Evolutionary conservation across 2,113 vertebrate species (phyloP), one percentile per base, ranked within the genome.

Genomic region (Apodemus sylvaticus): DNA sequence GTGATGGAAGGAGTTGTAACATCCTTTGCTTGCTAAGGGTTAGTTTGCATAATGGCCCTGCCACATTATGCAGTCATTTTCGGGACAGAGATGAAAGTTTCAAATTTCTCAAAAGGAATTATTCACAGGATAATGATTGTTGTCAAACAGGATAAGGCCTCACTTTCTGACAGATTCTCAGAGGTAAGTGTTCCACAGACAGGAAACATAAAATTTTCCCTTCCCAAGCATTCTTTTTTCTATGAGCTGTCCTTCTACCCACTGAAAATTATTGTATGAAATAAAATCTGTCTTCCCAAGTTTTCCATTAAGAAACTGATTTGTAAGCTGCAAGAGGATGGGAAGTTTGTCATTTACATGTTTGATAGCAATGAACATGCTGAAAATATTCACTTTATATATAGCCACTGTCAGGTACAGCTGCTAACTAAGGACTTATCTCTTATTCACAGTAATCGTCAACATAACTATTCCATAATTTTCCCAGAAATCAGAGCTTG

Each of bases 291-390:
- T 94, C 89, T 95, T 94, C 89, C 66, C n/a, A 45, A 94, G 89
- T 94, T 97, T 97, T 96, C 82, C 82, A 96, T 96, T 97, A 66
- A 95, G 95, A 94, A 92, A 48, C 60, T 92, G 86, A 96, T 95
- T 92, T 97, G 73, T 95, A 83, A 92, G 60, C 73, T 97, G 53
- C 19, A 60, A 62, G 73, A 93, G 73, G 73, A 89, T 83, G 48
- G 51, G 39, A 71, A 83, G 51, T 91, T 91, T 94, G 78, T 96
- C 76, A 60, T 42, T 55, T 79, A 78, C 71, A 73, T 85, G 60
- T 89, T 83, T 95, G 93, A 94, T 94, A 92, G 82, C 95, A 97
- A 94, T 16, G 82, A 81, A 90, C 94, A 77, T 68, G 89, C 36
- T 89, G 92, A 78, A 97, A 94, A 89, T 71, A 58, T 62, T 70